These are phyloP conservation scores for Eilema griseolum DNA, from an alignment of 2,888 invertebrate species.

Conservation along the genomic window DNA sequence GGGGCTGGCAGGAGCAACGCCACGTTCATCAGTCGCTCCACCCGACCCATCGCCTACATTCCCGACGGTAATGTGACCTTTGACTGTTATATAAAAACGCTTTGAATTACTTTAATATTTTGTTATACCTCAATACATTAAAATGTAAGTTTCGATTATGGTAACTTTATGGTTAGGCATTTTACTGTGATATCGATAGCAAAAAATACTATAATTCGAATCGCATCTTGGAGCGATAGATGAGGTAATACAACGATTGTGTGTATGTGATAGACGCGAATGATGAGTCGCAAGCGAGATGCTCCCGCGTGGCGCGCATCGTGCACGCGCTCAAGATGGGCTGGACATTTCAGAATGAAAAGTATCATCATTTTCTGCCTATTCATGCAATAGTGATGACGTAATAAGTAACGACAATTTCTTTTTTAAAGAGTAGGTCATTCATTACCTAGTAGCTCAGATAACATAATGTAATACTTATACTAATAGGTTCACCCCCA, in stretches of 20 bases:
- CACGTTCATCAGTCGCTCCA: constrained; percentile 78
- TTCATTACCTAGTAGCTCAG: too few relatives aligned
- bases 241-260: constrained; percentile 73
- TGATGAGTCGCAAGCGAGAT: constrained; percentile 57
- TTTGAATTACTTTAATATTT: neutral
- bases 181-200: constrained; percentile 45
- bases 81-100: neutral
- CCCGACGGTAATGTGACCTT: constrained; percentile 74
- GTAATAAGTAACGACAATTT: too few relatives aligned
- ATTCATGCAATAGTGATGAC: too few relatives aligned
- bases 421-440: too few relatives aligned
- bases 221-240: constrained; percentile 66
- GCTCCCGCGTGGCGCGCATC: too few relatives aligned
- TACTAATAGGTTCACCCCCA: too few relatives aligned
- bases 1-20: constrained; percentile 82
- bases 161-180: constrained; percentile 42
- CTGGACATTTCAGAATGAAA: too few relatives aligned
- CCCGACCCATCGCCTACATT: constrained; percentile 83
- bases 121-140: neutral
- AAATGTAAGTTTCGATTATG: constrained; percentile 38
- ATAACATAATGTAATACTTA: too few relatives aligned
- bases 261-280: constrained; percentile 57
- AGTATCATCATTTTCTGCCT: too few relatives aligned
- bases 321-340: too few relatives aligned
- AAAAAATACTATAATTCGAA: constrained; percentile 71